phyloP scores from a whole-genome alignment of 2,113 vertebrate genomes.

The Alosa alosa region DNA sequence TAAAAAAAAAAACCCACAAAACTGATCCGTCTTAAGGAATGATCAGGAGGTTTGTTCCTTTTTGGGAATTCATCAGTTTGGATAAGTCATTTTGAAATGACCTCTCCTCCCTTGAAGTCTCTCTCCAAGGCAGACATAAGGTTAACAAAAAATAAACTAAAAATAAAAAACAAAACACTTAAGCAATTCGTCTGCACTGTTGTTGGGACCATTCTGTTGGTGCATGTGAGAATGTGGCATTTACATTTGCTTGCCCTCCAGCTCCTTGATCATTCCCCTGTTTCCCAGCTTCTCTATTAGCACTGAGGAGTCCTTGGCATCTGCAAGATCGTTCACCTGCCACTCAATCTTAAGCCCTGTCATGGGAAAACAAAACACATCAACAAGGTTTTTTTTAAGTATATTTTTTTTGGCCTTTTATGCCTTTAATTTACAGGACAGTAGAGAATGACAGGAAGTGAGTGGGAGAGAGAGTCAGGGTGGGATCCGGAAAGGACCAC shows the following conservation, averaged over 20 bases:
- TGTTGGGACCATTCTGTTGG: neutral
- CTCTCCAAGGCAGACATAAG: neutral
- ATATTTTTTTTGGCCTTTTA: no score
- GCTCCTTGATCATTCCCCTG: constrained; percentile 44
- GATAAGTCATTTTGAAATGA: neutral
- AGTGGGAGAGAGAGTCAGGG: no score
- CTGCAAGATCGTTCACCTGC: constrained; percentile 69
- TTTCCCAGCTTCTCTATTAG: constrained; percentile 70
- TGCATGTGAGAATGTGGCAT: neutral
- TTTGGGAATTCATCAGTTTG: neutral
- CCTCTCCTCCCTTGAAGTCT: neutral
- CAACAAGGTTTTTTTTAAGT: no score
- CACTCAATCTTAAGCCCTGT: constrained; percentile 75
- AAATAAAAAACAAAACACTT: neutral
- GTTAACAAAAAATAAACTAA: neutral
- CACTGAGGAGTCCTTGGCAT: constrained; percentile 51
- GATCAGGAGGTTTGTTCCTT: neutral
- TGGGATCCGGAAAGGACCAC: no score
- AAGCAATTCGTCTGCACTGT: constrained; percentile 5
- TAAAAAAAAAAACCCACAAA: neutral
- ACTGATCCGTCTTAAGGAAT: neutral
- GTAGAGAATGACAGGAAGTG: no score
- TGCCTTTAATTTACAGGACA: no score
- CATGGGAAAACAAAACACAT: constrained; percentile 9
- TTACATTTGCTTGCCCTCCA: constrained; percentile 72